These are phyloP conservation scores for Chelidonichthys spinosus DNA, from an alignment of 2,797 vertebrate genomes.

Conservation along the genomic window DNA sequence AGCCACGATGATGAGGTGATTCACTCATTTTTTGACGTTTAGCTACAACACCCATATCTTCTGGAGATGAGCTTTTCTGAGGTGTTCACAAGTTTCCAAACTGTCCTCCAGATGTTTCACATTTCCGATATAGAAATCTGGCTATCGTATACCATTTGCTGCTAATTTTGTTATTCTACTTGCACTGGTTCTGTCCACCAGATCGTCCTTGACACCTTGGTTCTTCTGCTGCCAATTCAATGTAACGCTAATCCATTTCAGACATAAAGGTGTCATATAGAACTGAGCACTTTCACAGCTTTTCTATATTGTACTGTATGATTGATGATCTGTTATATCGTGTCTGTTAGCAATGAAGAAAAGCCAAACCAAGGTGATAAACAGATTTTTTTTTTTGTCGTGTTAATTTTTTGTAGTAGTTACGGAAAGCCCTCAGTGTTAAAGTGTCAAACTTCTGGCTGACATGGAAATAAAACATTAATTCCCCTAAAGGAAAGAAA, in stretches of 20 bases:
- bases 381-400: neutral
- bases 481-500: slow-evolving; percentile 53
- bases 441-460: slow-evolving; percentile 62
- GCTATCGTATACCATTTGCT: slow-evolving; percentile 13
- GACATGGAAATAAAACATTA: slow-evolving; percentile 38
- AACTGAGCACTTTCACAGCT: neutral
- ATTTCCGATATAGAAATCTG: slow-evolving; percentile 33
- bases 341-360: neutral
- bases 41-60: slow-evolving; percentile 19
- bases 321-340: slow-evolving; percentile 7
- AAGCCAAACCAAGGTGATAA: slow-evolving; percentile 13
- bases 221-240: slow-evolving; percentile 8
- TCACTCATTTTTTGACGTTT: slow-evolving; percentile 19
- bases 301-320: neutral
- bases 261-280: slow-evolving; percentile 12
- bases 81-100: slow-evolving; percentile 8
- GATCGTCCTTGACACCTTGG: slow-evolving; percentile 11
- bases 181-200: slow-evolving; percentile 22
- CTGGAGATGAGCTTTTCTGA: slow-evolving; percentile 19
- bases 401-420: slow-evolving; percentile 25
- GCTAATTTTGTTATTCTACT: slow-evolving; percentile 35
- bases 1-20: neutral
- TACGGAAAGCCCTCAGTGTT: slow-evolving; percentile 36
- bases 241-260: slow-evolving; percentile 14
- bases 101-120: slow-evolving; percentile 34